A percentile compares a stretch with the other conserved stretches of the same genome.
Evolutionary conservation across 2,113 vertebrate genomes (phyloP).

Genomic region (Zosterops pallidus): DNA sequence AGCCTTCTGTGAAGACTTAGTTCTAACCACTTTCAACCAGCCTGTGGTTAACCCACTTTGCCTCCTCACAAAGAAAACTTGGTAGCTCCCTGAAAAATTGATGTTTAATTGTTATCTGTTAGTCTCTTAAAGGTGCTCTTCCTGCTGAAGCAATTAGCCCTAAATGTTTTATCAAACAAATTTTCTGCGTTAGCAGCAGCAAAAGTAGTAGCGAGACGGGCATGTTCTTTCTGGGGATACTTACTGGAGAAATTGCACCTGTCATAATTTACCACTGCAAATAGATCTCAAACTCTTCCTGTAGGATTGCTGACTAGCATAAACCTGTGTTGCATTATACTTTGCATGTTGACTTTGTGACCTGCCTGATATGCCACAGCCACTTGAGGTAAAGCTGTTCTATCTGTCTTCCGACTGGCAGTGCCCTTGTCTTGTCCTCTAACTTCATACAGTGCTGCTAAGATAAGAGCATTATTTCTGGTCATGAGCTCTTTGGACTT

Average conservation of each 20-base stretch:
- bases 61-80: neutral
- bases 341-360: constrained; percentile 16
- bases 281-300: neutral
- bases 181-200: neutral
- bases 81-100: neutral
- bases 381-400: constrained; percentile 50
- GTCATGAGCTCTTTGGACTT: neutral
- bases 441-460: neutral
- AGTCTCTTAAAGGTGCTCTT: neutral
- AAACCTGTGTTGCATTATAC: neutral
- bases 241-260: neutral
- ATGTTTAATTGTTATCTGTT: neutral
- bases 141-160: neutral
- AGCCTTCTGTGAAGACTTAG: neutral
- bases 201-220: neutral
- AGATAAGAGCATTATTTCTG: constrained; percentile 52
- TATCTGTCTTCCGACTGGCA: constrained; percentile 11
- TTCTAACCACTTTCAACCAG: neutral
- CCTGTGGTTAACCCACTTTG: neutral
- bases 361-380: constrained; percentile 25
- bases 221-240: neutral
- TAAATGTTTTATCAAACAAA: neutral
- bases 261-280: neutral
- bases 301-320: neutral
- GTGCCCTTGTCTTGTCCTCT: constrained; percentile 55